phyloP scores from a whole-genome alignment of 1,140 invertebrate species.

The Chymomyza costata region DNA sequence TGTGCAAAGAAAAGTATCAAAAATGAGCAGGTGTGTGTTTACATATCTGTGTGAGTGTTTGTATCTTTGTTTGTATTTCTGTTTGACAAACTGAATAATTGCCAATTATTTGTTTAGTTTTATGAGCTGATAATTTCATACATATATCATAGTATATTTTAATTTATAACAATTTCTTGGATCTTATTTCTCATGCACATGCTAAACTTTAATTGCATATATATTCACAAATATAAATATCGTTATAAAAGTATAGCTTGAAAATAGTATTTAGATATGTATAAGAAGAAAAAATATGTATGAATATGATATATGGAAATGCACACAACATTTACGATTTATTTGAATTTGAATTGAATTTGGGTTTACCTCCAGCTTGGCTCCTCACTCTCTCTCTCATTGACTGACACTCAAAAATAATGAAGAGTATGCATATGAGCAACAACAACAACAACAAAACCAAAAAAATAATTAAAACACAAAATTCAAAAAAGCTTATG shows the following conservation, averaged over 20 bases:
- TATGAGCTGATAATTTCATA: constrained; percentile 68
- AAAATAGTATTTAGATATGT: constrained; percentile 20
- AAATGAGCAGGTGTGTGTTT: constrained; percentile 8
- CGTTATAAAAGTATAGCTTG: constrained; percentile 26
- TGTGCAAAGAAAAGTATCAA: constrained; percentile 43
- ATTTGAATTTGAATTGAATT: constrained; percentile 20
- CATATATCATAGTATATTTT: background rate
- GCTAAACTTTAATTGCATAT: constrained; percentile 35
- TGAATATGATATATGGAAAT: constrained; percentile 26
- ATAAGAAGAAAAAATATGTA: constrained; percentile 20
- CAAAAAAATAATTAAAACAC: constrained; percentile 45
- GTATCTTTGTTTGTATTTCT: constrained; percentile 22
- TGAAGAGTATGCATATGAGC: constrained; percentile 31
- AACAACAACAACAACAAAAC: constrained; percentile 48
- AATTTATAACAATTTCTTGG: constrained; percentile 28
- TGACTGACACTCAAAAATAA: constrained; percentile 57
- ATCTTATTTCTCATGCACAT: constrained; percentile 55
- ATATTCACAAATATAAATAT: constrained; percentile 4
- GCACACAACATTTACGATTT: constrained; percentile 70
- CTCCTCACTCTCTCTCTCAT: constrained; percentile 22
- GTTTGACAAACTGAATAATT: constrained; percentile 72
- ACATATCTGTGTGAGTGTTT: constrained; percentile 6
- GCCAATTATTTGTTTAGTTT: constrained; percentile 65
- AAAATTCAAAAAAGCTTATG: constrained; percentile 40
- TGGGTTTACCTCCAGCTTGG: constrained; percentile 59